phyloP scores from a whole-genome alignment of 2,113 vertebrate species.

The Entomyzon cyanotis region DNA sequence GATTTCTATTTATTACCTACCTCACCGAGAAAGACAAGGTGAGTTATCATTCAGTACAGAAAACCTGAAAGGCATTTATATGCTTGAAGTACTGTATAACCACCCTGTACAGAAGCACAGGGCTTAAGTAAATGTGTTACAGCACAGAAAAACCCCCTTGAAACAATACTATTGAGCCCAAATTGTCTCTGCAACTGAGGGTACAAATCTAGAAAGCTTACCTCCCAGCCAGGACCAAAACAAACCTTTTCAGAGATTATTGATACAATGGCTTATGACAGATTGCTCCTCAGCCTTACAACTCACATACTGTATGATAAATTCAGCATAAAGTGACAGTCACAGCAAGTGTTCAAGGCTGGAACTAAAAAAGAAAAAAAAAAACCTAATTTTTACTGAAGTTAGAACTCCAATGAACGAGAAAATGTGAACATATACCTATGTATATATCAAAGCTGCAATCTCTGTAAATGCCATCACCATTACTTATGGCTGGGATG shows the following conservation, averaged over 20 bases:
- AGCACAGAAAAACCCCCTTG: constrained; percentile 9
- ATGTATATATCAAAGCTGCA: constrained; percentile 56
- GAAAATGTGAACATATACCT: constrained; percentile 63
- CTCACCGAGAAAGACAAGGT: constrained; percentile 84
- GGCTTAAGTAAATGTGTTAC: constrained; percentile 13
- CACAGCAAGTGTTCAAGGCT: constrained; percentile 66
- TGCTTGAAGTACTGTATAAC: constrained; percentile 60
- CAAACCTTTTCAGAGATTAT: constrained; percentile 39
- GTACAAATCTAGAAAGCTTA: background rate
- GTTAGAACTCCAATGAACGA: constrained; percentile 58
- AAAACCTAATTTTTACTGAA: constrained; percentile 59
- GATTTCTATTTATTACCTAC: constrained; percentile 85
- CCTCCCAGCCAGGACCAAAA: background rate
- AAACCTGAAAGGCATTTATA: constrained; percentile 72
- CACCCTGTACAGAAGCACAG: background rate
- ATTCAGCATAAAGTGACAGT: constrained; percentile 70
- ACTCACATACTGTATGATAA: constrained; percentile 63
- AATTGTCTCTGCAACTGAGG: background rate
- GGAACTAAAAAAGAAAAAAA: constrained; percentile 34
- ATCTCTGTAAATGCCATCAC: constrained; percentile 55
- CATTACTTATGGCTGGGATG: constrained; percentile 50
- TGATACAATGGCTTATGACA: constrained; percentile 62
- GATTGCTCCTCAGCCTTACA: constrained; percentile 49
- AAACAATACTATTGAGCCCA: background rate
- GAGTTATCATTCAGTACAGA: constrained; percentile 85